Evolutionary conservation across 2,888 invertebrate species (phyloP), one percentile per base, ranked within the genome.

Genomic region (Cheilosia vulpina): DNA sequence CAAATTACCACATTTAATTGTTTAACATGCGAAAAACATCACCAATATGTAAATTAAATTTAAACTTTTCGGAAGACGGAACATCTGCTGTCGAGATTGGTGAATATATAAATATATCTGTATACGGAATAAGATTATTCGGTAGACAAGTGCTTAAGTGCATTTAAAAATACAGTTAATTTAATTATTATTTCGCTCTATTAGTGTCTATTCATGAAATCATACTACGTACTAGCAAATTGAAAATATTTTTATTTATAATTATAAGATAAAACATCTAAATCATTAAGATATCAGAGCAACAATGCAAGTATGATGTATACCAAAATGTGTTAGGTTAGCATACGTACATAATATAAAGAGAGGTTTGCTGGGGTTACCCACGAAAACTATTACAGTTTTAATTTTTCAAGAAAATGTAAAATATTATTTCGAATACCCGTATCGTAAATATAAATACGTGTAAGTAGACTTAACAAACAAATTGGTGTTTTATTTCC

Each of bases 391-490:
- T 19, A 3, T 47, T 24, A 34, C 38, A 34, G 4, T 38, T 13
- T 38, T 21, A 21, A 24, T 52, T 57, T 63, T 50, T 55, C 2
- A 55, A 50, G 24, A 47, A 17, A 78, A 57, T 71, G 63, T 78
- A 47, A 62, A 62, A 55, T 71, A 71, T 65, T 19, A 21, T 17
- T 78, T 41, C 27, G 19, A 71, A 52, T 41, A 50, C 24, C 31
- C 55, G 47, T 50, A 65, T 41, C 62, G 47, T 50, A 65, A 50
- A 50, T 71, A 75, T 47, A 57, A 65, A 75, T 77, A 68, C 50
- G 57, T 65, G 15, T 78, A 78, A 78, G 71, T 78, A 78, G 65
- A 63, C 71, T 63, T 78, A 78, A 78, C 63, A 77, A 62, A 41
- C n/a, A 13, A 31, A 2, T 24, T 24, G 6, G n/a, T 47, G 45